Base-by-base conservation (phyloP, 2,113 vertebrate species). In the Daubentonia madagascariensis region DNA sequence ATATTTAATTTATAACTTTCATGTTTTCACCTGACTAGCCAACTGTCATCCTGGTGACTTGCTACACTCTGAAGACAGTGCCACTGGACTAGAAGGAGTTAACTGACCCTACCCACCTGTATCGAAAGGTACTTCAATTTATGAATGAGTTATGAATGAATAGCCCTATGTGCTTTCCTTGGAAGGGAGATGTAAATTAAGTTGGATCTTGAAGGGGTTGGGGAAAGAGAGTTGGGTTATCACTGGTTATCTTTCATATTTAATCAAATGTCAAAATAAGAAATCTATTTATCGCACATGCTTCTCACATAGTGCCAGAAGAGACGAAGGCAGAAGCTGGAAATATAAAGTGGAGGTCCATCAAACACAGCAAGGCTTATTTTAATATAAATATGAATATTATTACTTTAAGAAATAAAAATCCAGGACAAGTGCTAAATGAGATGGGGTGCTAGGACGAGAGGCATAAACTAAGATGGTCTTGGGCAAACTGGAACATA, bases 1-100 rank as follows among this genome's bases (percentile, higher is more conserved):
- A 85, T 50, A 52, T 85, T 89, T 92, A 67, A 79, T 50, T 96
- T 79, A 52, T 30, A 80, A 91, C 23, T 96, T 96, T 81, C 28
- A 43, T 78, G 25, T 89, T 97, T 89, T 68, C 18, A 37, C 52
- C 54, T 78, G 59, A 43, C 28, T 83, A 70, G 45, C n/a, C 30
- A 72, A 0, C 25, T 90, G 37, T 81, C 68, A 83, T 8, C 50
- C 78, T 12, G 17, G 10, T 80, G 50, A 65, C 37, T 86, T 90
- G 65, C 50, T 75, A 32, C 7, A 67, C 4, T 30, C 76, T 72
- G 6, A 70, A 83, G 17, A 48, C 81, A 73, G 30, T 72, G 54
- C 20, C 16, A 28, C 20, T 37, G 11, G n/a, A 43, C 52, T 50
- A 50, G 63, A 75, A 83, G n/a, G 40, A 90, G 12, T 90, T 92